These are phyloP conservation scores for Drosophila sordidula DNA, from an alignment of 2,888 invertebrate species.

Conservation along the genomic window DNA sequence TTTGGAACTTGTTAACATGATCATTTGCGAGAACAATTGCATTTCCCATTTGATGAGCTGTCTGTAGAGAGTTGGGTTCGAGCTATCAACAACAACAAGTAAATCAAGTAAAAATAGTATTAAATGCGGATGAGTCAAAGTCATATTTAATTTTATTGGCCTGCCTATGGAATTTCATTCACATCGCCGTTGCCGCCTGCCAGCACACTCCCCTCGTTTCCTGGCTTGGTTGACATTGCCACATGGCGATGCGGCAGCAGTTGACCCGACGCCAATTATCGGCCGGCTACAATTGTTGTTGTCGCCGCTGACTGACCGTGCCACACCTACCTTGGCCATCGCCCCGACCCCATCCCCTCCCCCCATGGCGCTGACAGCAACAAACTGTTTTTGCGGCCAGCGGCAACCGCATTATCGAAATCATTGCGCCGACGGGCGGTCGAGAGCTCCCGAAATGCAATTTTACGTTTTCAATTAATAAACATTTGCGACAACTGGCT, in stretches of 20 bases:
- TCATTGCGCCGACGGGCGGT: constrained; percentile 67
- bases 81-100: constrained; percentile 1
- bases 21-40: not conserved
- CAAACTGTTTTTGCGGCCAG: constrained; percentile 78
- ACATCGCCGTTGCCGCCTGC: not conserved
- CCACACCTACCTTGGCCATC: constrained; percentile 1
- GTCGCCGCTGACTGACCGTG: constrained; percentile 28
- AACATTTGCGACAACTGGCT: constrained; percentile 73
- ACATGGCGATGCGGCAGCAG: constrained; percentile 42
- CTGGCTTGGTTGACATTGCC: constrained; percentile 21
- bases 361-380: constrained; percentile 64
- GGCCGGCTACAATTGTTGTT: constrained; percentile 46
- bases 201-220: not conserved
- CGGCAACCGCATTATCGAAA: constrained; percentile 78
- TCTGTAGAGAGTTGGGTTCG: not conserved
- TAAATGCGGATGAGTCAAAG: constrained; percentile 47
- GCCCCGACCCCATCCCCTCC: not conserved
- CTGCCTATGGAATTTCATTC: constrained; percentile 32
- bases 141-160: constrained; percentile 70
- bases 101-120: constrained; percentile 33
- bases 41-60: not conserved
- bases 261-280: constrained; percentile 74
- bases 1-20: not conserved
- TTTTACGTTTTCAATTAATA: constrained; percentile 80
- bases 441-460: constrained; percentile 65